These are phyloP conservation scores for Sphyrna mokarran DNA, from an alignment of 2,113 vertebrate genomes.

Conservation along the genomic window DNA sequence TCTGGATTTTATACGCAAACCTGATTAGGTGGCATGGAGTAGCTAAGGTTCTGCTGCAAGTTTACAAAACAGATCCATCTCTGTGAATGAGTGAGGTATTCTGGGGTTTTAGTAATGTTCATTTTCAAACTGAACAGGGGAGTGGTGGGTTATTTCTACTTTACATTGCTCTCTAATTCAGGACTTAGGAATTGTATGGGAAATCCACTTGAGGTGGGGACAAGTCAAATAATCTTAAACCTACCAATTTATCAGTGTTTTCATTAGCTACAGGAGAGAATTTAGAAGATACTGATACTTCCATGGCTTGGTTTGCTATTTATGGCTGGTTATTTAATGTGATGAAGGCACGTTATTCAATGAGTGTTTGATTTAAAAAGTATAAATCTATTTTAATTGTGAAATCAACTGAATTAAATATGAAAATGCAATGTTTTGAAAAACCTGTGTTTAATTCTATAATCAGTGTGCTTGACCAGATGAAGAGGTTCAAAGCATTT, in stretches of 20 bases:
- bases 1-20: background rate
- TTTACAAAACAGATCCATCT: background rate
- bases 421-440: background rate
- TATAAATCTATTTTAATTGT: background rate
- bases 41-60: background rate
- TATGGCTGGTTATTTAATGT: background rate
- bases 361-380: background rate
- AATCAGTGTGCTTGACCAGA: background rate
- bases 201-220: background rate
- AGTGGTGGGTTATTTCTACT: background rate
- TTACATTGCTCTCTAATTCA: background rate
- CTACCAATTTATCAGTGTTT: background rate
- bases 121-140: background rate
- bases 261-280: background rate
- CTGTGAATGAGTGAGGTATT: background rate
- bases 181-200: background rate
- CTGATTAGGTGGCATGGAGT: background rate
- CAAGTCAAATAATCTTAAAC: background rate
- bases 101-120: background rate
- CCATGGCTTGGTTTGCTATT: background rate
- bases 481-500: background rate
- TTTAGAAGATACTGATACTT: background rate
- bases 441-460: background rate
- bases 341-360: background rate
- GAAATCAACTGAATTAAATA: background rate